Evolutionary conservation across 2,113 vertebrate species (phyloP).

Genomic region (Salvelinus fontinalis): DNA sequence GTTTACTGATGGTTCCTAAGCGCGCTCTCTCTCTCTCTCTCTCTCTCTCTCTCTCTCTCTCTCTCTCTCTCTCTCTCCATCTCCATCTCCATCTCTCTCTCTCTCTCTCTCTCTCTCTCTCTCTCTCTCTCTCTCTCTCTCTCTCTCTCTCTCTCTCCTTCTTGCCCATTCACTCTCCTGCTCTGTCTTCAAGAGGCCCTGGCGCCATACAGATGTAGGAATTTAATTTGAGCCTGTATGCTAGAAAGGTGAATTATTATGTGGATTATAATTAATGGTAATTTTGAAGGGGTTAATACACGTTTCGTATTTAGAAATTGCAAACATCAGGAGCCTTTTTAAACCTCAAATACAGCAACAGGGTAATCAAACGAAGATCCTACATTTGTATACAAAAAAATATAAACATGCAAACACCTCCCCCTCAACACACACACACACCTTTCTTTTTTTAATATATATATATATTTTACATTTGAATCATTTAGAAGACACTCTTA

Average conservation of each 20-base stretch:
- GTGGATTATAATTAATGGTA: no score
- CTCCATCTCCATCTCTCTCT: not conserved
- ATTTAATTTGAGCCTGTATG: no score
- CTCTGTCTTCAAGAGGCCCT: not conserved
- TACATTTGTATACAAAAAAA: slow-evolving; percentile 12
- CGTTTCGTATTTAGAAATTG: no score
- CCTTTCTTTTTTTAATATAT: no score
- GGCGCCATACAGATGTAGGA: not conserved
- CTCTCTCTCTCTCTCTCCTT: not conserved
- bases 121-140: not conserved
- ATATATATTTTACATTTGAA: not conserved
- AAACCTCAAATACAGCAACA: no score
- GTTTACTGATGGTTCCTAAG: slow-evolving; percentile 14
- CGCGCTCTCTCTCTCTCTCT: not conserved
- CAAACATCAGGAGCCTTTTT: no score
- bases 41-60: no score
- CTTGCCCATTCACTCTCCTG: not conserved
- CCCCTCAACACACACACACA: slow-evolving; percentile 7
- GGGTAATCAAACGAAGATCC: no score
- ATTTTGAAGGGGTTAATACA: no score
- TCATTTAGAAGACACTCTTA: slow-evolving; percentile 32
- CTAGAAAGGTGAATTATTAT: no score
- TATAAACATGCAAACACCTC: slow-evolving; percentile 11
- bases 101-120: not conserved
- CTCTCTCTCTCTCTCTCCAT: not conserved